Percentiles rank a stretch among this genome's conserved stretches.
Conservation (phyloP, 2,797 vertebrate species). For the Tauraco hartlaubi region DNA sequence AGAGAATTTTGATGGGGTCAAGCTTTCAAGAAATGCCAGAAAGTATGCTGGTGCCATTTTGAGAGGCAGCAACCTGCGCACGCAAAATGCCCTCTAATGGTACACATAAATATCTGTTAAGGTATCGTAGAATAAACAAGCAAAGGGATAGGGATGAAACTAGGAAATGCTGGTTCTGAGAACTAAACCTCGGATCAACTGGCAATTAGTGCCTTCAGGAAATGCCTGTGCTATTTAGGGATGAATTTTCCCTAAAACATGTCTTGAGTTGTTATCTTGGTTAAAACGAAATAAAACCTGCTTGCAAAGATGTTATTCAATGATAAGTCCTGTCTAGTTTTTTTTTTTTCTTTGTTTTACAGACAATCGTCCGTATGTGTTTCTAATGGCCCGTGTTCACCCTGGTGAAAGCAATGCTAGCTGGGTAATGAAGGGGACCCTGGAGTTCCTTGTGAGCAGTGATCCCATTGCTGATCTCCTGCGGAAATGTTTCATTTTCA, state of each 20-base stretch:
- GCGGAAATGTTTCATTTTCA: conserved; percentile 91
- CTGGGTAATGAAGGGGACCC: conserved; percentile 94
- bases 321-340: not conserved
- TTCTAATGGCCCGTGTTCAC: conserved; percentile 90
- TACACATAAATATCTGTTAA: not conserved
- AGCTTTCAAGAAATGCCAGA: not conserved
- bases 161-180: not conserved
- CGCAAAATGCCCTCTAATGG: not conserved
- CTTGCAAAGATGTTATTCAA: not conserved
- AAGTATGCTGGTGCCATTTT: not conserved
- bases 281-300: not conserved
- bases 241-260: not conserved
- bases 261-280: not conserved
- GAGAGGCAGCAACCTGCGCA: not conserved
- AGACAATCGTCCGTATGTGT: conserved; percentile 88
- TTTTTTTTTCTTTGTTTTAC: not conserved
- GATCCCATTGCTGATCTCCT: conserved; percentile 88
- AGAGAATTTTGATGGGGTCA: not conserved
- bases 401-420: conserved; percentile 94
- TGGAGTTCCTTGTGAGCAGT: conserved; percentile 90
- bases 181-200: not conserved
- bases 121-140: not conserved
- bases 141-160: not conserved
- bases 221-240: not conserved
- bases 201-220: not conserved